phyloP scores from a whole-genome alignment of 2,888 invertebrate species.

The Andrena praecox region DNA sequence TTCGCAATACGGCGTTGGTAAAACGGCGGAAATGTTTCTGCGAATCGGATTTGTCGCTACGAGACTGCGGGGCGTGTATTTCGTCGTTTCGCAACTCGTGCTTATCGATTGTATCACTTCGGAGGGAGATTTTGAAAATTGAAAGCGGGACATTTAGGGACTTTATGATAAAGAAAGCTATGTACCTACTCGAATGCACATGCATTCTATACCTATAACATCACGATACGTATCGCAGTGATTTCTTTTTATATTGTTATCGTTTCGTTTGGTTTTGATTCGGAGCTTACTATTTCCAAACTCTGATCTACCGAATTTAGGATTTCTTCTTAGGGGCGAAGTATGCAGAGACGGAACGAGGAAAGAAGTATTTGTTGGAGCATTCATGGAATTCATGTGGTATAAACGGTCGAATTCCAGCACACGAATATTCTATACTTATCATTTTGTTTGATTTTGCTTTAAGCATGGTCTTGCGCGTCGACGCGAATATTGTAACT shows the following conservation, averaged over 20 bases:
- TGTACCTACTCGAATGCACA: too few relatives aligned
- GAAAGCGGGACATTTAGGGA: neutral
- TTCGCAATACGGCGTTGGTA: neutral
- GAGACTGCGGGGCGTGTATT: neutral
- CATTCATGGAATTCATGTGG: neutral
- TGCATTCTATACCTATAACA: too few relatives aligned
- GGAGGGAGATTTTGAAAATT: neutral
- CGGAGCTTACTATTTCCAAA: too few relatives aligned
- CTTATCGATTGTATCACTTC: neutral
- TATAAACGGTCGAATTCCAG: neutral
- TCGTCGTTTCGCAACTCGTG: neutral
- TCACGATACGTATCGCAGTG: too few relatives aligned
- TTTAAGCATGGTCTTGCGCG: neutral
- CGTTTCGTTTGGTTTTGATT: too few relatives aligned
- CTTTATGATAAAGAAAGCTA: too few relatives aligned
- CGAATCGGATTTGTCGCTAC: constrained; percentile 13
- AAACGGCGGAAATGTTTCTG: constrained; percentile 29
- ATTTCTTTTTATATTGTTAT: too few relatives aligned
- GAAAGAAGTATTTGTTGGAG: too few relatives aligned
- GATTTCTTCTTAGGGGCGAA: too few relatives aligned
- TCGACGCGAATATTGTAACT: neutral
- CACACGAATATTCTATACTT: neutral
- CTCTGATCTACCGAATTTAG: too few relatives aligned
- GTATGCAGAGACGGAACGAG: too few relatives aligned
- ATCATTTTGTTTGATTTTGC: neutral